Evolutionary conservation across 2,888 invertebrate genomes (phyloP).

Genomic region (Ichneumoninae sp.): DNA sequence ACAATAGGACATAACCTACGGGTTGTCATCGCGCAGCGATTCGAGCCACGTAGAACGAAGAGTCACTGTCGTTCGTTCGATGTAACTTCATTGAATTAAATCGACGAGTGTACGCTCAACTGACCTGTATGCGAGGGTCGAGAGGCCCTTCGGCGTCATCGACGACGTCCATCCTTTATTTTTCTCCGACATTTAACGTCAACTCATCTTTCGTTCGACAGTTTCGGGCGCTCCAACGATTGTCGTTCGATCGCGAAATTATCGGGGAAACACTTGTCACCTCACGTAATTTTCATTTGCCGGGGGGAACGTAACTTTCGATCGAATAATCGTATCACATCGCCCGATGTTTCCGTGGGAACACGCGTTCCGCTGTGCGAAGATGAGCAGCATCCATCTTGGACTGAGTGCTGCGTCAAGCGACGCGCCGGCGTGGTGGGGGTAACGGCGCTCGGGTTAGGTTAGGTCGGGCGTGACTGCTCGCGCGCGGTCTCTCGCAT

Average conservation of each 20-base stretch:
- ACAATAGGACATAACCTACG: constrained; percentile 70
- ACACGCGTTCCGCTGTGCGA: constrained; percentile 53
- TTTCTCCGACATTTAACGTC: constrained; percentile 78
- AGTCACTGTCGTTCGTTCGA: neutral
- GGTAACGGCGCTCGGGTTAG: constrained; percentile 53
- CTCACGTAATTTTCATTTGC: constrained; percentile 3
- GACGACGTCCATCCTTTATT: constrained; percentile 80
- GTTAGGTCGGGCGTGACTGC: constrained; percentile 67
- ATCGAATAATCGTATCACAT: constrained; percentile 15
- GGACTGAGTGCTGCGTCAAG: constrained; percentile 59
- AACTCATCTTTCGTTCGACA: constrained; percentile 67
- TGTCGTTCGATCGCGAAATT: neutral
- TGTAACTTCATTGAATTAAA: neutral
- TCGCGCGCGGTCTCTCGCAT: constrained; percentile 16
- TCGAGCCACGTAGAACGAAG: constrained; percentile 16
- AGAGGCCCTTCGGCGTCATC: constrained; percentile 84
- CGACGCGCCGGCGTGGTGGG: constrained; percentile 13
- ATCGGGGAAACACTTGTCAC: constrained; percentile 14
- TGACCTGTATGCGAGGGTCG: constrained; percentile 86
- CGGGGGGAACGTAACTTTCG: neutral
- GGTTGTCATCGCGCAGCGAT: neutral
- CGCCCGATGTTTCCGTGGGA: constrained; percentile 40
- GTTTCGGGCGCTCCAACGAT: neutral
- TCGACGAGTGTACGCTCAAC: constrained; percentile 52
- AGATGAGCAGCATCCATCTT: constrained; percentile 76